These are phyloP conservation scores for Uropetala carovei DNA, from an alignment of 2,888 invertebrate genomes.

Conservation along the genomic window DNA sequence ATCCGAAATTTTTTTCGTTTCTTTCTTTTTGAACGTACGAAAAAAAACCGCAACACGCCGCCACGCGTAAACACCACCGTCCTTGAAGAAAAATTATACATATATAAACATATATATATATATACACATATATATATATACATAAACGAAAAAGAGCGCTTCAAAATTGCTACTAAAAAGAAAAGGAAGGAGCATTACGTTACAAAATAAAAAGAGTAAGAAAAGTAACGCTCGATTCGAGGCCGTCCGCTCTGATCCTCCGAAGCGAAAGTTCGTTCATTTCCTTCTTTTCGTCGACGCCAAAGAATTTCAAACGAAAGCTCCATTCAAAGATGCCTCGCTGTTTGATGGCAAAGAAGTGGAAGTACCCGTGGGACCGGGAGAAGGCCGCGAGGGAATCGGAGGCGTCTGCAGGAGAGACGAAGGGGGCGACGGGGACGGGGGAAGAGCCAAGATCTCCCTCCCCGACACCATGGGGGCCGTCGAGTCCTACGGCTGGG, in stretches of 20 bases:
- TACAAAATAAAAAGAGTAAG: slow-evolving; percentile 3
- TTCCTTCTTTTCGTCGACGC: slow-evolving; percentile 56
- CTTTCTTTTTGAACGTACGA: not conserved
- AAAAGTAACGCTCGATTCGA: slow-evolving; percentile 18
- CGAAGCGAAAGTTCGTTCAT: slow-evolving; percentile 15
- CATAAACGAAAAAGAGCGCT: not conserved
- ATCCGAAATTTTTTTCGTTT: not conserved
- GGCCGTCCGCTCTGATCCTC: slow-evolving; percentile 55
- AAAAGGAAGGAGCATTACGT: not conserved
- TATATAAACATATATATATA: slow-evolving; percentile 39
- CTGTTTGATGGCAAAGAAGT: slow-evolving; percentile 97
- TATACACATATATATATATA: slow-evolving; percentile 43
- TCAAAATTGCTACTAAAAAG: not conserved
- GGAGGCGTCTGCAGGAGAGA: slow-evolving; percentile 71
- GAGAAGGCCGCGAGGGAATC: slow-evolving; percentile 73
- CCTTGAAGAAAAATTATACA: slow-evolving; percentile 30
- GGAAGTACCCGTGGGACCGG: slow-evolving; percentile 90
- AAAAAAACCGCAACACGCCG: slow-evolving; percentile 8
- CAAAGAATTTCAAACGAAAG: slow-evolving; percentile 38
- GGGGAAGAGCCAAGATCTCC: slow-evolving; percentile 67
- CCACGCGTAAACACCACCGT: slow-evolving; percentile 8
- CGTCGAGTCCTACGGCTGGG: slow-evolving; percentile 86
- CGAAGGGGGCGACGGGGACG: slow-evolving; percentile 68
- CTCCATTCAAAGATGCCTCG: slow-evolving; percentile 86
- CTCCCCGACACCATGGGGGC: slow-evolving; percentile 78